Percentiles rank a stretch among this genome's conserved stretches.
Evolutionary conservation across 2,888 invertebrate genomes (phyloP).

Genomic region (Dendrolimus pini): DNA sequence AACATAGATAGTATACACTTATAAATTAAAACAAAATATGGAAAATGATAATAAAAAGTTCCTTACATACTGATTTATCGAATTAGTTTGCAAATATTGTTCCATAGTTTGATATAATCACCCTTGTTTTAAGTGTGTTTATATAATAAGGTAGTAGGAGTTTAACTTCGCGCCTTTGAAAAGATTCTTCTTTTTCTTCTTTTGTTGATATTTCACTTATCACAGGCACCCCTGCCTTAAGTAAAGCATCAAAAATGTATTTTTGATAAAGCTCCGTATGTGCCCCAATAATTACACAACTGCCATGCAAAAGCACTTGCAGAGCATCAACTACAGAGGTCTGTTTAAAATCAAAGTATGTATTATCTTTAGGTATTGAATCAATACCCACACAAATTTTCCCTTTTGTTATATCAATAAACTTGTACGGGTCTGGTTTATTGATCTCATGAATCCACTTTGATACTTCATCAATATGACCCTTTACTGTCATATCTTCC

Average conservation of each 20-base stretch:
- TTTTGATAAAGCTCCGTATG: not conserved
- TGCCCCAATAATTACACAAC: not conserved
- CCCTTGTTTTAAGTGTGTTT: constrained; percentile 4
- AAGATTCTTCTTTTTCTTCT: not conserved
- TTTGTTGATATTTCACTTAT: constrained; percentile 2
- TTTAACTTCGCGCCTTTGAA: not conserved
- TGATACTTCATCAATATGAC: not conserved
- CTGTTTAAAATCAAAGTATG: accelerated
- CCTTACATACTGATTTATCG: not conserved
- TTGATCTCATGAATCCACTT: constrained; percentile 10
- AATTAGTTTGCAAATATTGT: constrained; percentile 36
- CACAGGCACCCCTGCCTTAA: not conserved
- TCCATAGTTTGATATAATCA: constrained; percentile 31
- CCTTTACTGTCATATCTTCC: not conserved
- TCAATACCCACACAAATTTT: constrained; percentile 17
- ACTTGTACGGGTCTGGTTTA: constrained; percentile 6
- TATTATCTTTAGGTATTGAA: constrained; percentile 5
- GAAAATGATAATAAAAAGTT: no score
- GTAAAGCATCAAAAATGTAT: not conserved
- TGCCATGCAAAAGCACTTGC: constrained; percentile 2
- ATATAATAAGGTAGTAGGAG: not conserved
- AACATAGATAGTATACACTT: no score
- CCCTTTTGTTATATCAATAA: constrained; percentile 14
- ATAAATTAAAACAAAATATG: no score
- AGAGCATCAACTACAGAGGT: not conserved